Percentiles rank a stretch among this genome's conserved stretches.
Evolutionary conservation across 2,797 vertebrate species (phyloP).

Genomic region (Xenentodon cancila): DNA sequence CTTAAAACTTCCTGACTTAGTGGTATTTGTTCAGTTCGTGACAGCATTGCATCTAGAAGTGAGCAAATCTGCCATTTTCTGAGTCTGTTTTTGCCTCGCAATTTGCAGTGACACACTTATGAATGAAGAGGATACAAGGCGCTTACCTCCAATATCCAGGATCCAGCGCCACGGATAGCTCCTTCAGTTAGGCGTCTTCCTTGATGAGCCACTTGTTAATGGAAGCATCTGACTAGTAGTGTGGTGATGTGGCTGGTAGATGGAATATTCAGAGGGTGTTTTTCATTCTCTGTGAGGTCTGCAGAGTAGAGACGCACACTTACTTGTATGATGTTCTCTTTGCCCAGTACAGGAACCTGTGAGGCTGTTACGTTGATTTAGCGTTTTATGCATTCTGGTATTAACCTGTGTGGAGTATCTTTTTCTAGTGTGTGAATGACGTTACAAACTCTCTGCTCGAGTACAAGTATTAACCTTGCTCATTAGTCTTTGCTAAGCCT

Average conservation of each 20-base stretch:
- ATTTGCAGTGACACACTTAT: neutral
- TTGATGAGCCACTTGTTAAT: neutral
- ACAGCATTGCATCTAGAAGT: neutral
- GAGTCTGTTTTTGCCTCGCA: neutral
- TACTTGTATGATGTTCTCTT: too few relatives aligned
- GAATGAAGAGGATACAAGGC: neutral
- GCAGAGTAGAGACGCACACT: too few relatives aligned
- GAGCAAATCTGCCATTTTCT: neutral
- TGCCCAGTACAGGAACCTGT: too few relatives aligned
- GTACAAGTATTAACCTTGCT: too few relatives aligned
- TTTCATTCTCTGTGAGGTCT: neutral
- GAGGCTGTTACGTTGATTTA: too few relatives aligned
- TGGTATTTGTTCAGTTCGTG: neutral
- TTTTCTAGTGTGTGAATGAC: too few relatives aligned
- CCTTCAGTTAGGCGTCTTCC: neutral
- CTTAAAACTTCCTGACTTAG: neutral
- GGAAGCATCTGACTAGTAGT: neutral
- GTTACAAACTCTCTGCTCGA: too few relatives aligned
- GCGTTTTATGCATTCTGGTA: too few relatives aligned
- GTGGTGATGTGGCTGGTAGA: too few relatives aligned
- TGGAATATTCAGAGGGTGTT: too few relatives aligned
- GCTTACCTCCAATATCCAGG: neutral
- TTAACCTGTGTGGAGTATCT: too few relatives aligned
- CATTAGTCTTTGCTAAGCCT: too few relatives aligned
- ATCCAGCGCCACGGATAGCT: constrained; percentile 7